Conservation (phyloP, 2,797 vertebrate species). For the Pipistrellus kuhlii region DNA sequence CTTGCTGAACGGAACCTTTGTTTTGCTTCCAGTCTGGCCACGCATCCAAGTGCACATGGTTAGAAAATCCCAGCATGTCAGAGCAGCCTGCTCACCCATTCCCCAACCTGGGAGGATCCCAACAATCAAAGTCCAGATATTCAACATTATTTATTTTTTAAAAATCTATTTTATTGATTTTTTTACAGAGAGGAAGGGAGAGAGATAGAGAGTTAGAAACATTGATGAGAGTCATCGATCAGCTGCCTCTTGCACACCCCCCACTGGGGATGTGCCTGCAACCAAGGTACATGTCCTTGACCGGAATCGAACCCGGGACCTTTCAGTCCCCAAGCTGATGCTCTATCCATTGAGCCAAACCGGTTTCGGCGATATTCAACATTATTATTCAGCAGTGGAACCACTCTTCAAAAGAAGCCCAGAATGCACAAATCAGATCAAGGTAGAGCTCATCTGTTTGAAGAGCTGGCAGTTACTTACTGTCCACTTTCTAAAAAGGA, state of each 20-base stretch:
- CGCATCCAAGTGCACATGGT: background rate
- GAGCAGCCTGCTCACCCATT: background rate
- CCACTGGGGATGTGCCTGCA: too few relatives aligned
- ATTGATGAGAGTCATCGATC: too few relatives aligned
- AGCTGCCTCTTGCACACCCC: too few relatives aligned
- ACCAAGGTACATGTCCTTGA: too few relatives aligned
- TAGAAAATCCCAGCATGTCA: background rate
- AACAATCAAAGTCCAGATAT: conserved; percentile 12
- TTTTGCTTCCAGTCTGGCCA: background rate
- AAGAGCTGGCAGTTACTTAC: background rate
- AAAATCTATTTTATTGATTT: too few relatives aligned
- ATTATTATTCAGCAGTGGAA: conserved; percentile 17
- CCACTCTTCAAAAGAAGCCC: background rate
- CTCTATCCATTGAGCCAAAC: too few relatives aligned
- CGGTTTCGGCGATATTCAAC: background rate
- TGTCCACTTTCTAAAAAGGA: background rate
- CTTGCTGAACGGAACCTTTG: background rate
- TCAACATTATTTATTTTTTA: background rate
- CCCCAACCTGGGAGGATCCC: background rate
- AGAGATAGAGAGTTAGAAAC: too few relatives aligned
- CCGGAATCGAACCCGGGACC: too few relatives aligned
- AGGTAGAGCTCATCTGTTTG: background rate
- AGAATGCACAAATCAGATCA: background rate
- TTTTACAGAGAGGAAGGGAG: too few relatives aligned
- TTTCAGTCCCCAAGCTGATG: too few relatives aligned